Base-by-base conservation (phyloP, 2,888 invertebrate species). In the Drosophila pegasa region DNA sequence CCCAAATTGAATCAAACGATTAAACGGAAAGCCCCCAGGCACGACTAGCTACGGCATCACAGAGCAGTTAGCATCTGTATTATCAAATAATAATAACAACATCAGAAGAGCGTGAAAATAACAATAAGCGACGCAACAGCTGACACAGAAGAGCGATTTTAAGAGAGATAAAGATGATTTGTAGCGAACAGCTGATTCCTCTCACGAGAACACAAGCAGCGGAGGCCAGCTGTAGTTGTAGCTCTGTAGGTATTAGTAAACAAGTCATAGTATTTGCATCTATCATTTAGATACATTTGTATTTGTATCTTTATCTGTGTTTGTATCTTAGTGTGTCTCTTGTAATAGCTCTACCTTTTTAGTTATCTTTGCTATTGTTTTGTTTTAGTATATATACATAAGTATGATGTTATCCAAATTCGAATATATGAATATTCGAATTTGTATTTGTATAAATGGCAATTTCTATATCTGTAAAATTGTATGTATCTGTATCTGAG, bases 1-100 rank as follows among this genome's bases (percentile, higher is more conserved):
- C 64, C 45, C 70, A 71, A 33, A 67, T 66, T 77, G 67, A 68
- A 71, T 64, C 62, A 69, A 68, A 33, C 50, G 68, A 80, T 78
- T 76, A 73, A 51, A 40, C 41, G 50, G 8, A 58, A 41, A 70
- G 20, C 20, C 47, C 45, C 69, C 64, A 61, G 64, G 69, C 61
- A 76, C 72, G 68, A 43, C 52, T 35, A 54, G 62, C 54, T 47
- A 71, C 67, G 51, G 41, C 10, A 31, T 16, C 41, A 20, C 31
- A 56, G 33, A 47, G 43, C 54, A 71, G 63, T 75, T 75, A 71
- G 75, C 75, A 41, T 63, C 60, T 68, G 51, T 35, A 50, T 41
- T 60, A 45, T 55, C 59, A 68, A 58, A 37, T 60, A 54, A 57
- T 43, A 43, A 43, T 51, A 55, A 43, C 41, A 63, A 58, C 45